Evolutionary conservation across 2,113 vertebrate species (phyloP).

Genomic region (Vidua chalybeata): DNA sequence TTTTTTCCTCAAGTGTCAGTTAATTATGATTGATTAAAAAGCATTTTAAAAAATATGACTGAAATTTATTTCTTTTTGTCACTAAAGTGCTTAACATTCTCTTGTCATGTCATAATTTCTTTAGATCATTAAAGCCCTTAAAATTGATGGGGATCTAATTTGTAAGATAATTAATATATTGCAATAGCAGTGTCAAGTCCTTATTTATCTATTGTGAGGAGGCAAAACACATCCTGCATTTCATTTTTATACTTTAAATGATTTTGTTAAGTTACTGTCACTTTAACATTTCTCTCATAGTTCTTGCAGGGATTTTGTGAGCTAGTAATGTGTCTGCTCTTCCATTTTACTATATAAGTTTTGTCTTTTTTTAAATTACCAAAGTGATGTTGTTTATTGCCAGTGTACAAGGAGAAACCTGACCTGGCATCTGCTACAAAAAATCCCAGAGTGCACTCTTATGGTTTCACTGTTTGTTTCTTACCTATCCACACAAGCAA

Average conservation of each 20-base stretch:
- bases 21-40: constrained; percentile 14
- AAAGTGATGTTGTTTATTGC: not conserved
- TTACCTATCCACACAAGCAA: not conserved
- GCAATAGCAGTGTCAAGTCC: not conserved
- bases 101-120: not conserved
- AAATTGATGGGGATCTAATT: not conserved
- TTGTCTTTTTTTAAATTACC: not conserved
- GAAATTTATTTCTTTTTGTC: not conserved
- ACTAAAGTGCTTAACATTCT: not conserved
- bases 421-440: not conserved
- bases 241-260: not conserved
- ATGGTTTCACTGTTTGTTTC: not conserved
- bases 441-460: not conserved
- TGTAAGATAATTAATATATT: not conserved
- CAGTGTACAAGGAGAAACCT: not conserved
- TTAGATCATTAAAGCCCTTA: not conserved
- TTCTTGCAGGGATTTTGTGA: not conserved
- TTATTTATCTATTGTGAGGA: not conserved
- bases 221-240: not conserved
- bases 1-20: constrained; percentile 1
- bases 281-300: not conserved
- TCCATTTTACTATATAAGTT: not conserved
- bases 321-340: not conserved
- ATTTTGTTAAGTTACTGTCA: not conserved
- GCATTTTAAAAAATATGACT: not conserved